Conservation (phyloP, 2,797 vertebrate species). For the Dryobates pubescens region DNA sequence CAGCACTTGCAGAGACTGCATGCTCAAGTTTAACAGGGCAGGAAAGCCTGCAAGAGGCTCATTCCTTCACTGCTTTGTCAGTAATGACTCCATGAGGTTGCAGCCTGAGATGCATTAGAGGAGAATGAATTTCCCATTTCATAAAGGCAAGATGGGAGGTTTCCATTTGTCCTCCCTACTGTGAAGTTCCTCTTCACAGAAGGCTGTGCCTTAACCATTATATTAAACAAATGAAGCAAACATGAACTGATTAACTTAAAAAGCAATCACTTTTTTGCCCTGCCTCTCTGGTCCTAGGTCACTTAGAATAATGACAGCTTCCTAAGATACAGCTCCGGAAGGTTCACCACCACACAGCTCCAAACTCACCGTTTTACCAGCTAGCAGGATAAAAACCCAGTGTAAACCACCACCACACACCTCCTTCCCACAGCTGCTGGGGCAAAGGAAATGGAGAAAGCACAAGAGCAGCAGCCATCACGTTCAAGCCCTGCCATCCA, state of each 20-base stretch:
- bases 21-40: background rate
- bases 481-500: rapidly evolving
- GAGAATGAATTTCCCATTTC: background rate
- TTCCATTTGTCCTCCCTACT: background rate
- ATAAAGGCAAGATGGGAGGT: background rate
- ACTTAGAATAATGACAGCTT: background rate
- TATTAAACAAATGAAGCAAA: background rate
- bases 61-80: background rate
- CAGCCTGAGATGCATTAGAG: rapidly evolving
- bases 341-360: background rate
- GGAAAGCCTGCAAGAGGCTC: background rate
- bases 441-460: background rate
- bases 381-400: rapidly evolving
- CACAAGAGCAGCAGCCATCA: rapidly evolving
- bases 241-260: background rate
- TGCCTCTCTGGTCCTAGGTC: background rate
- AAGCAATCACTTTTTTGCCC: background rate
- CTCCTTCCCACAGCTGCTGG: background rate
- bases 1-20: background rate
- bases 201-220: background rate
- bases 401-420: background rate
- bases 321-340: background rate
- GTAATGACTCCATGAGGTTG: background rate
- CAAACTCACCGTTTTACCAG: rapidly evolving
- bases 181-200: background rate